These are phyloP conservation scores for Arctopsyche grandis DNA, from an alignment of 1,140 invertebrate genomes.

Conservation along the genomic window DNA sequence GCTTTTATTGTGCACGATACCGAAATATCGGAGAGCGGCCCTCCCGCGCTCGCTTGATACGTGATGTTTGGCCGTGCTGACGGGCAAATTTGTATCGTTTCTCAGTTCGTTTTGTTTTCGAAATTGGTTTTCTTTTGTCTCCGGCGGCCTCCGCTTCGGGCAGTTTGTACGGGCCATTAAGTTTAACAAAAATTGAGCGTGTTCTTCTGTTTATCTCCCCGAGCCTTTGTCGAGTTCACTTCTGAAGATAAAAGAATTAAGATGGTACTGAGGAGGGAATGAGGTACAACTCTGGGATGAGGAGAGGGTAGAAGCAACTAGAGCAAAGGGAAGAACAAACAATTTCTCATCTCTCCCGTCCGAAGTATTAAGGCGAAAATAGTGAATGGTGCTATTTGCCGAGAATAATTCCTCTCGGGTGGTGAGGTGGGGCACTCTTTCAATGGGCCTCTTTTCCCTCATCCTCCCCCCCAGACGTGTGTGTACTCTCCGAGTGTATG, in stretches of 20 bases:
- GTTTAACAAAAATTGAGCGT: slow-evolving; percentile 43
- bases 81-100: slow-evolving; percentile 28
- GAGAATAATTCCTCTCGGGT: slow-evolving; percentile 18
- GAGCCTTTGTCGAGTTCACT: slow-evolving; percentile 18
- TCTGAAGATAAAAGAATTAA: slow-evolving; percentile 41
- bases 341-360: slow-evolving; percentile 37
- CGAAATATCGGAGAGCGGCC: no score
- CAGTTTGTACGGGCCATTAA: slow-evolving; percentile 43
- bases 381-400: slow-evolving; percentile 37
- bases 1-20: no score
- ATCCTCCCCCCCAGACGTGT: not conserved
- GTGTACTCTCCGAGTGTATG: slow-evolving; percentile 1
- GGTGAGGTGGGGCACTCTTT: not conserved
- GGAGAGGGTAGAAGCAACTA: no score
- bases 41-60: not conserved
- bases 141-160: slow-evolving; percentile 18
- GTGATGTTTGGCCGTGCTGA: slow-evolving; percentile 3
- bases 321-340: slow-evolving; percentile 8
- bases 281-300: no score
- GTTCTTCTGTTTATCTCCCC: slow-evolving; percentile 41
- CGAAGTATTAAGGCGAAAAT: slow-evolving; percentile 15
- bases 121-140: slow-evolving; percentile 44
- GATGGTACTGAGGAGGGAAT: not conserved
- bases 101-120: slow-evolving; percentile 30
- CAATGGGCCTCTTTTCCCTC: not conserved